Percentiles rank a stretch among this genome's conserved stretches.
Evolutionary conservation across 2,113 vertebrate genomes (phyloP).

Genomic region (Chionomys nivalis): DNA sequence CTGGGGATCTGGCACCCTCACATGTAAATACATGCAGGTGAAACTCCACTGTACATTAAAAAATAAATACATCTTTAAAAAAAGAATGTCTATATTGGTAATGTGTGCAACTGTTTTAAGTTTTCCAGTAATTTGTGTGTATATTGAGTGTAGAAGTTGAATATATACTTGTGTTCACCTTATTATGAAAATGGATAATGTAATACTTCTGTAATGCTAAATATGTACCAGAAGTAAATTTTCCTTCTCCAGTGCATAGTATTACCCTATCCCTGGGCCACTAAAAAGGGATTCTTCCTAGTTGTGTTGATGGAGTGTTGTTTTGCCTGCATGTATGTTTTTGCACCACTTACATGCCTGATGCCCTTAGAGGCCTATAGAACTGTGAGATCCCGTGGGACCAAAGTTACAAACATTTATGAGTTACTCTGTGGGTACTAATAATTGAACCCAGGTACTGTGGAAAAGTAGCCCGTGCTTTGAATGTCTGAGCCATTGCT

Average conservation of each 20-base stretch:
- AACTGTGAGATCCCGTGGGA: not conserved
- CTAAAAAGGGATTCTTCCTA: not conserved
- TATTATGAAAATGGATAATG: not conserved
- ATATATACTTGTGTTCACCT: slow-evolving; percentile 2
- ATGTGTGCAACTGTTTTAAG: not conserved
- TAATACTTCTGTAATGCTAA: not conserved
- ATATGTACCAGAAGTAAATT: not conserved
- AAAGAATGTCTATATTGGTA: not conserved
- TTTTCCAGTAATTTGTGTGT: slow-evolving; percentile 34
- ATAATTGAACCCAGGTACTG: not conserved
- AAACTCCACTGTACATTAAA: not conserved
- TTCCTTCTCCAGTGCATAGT: not conserved
- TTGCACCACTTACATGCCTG: not conserved
- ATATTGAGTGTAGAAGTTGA: slow-evolving; percentile 36
- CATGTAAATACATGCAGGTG: not conserved
- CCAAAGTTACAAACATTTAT: not conserved
- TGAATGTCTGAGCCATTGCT: not conserved
- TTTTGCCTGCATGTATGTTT: not conserved
- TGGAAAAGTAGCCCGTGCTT: not conserved
- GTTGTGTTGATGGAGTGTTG: not conserved
- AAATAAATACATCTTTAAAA: not conserved
- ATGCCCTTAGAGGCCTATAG: too few species aligned
- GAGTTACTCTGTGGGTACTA: not conserved
- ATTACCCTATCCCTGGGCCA: not conserved
- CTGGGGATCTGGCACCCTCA: not conserved